Evolutionary conservation across 2,113 vertebrate genomes (phyloP).

Genomic region (Mandrillus leucophaeus): DNA sequence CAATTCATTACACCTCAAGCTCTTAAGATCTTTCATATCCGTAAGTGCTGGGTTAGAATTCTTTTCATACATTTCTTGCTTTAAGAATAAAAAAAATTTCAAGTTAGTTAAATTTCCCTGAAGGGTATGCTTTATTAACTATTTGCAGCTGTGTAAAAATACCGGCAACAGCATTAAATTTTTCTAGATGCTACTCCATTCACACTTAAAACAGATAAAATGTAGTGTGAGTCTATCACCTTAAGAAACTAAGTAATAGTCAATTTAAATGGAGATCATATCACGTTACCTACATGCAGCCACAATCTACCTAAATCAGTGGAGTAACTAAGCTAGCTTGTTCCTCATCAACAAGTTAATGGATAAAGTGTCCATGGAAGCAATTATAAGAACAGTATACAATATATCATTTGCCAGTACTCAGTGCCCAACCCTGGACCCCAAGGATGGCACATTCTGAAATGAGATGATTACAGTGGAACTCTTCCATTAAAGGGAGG

Average conservation of each 20-base stretch:
- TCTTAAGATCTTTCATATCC: constrained; percentile 8
- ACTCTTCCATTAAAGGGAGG: neutral
- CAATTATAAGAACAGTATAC: neutral
- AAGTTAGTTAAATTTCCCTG: constrained; percentile 51
- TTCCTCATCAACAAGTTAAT: neutral
- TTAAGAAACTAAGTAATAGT: neutral
- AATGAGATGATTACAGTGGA: neutral
- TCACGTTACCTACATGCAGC: neutral
- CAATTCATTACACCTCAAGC: neutral
- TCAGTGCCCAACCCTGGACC: neutral
- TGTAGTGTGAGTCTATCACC: neutral
- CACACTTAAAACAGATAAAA: constrained; percentile 14
- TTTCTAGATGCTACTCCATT: constrained; percentile 15
- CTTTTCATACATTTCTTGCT: constrained; percentile 43
- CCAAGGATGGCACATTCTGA: neutral
- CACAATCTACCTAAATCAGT: neutral
- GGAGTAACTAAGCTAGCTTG: neutral
- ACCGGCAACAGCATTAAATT: neutral
- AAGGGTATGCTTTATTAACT: constrained; percentile 27
- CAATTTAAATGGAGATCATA: neutral
- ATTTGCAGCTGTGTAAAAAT: constrained; percentile 44
- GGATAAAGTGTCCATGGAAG: too few relatives aligned
- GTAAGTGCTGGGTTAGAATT: constrained; percentile 30
- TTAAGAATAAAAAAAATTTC: neutral
- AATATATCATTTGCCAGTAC: neutral